Percentiles rank a stretch among this genome's conserved stretches.
phyloP scores from a whole-genome alignment of 2,113 vertebrate genomes.

The Erythrocercus mccallii region DNA sequence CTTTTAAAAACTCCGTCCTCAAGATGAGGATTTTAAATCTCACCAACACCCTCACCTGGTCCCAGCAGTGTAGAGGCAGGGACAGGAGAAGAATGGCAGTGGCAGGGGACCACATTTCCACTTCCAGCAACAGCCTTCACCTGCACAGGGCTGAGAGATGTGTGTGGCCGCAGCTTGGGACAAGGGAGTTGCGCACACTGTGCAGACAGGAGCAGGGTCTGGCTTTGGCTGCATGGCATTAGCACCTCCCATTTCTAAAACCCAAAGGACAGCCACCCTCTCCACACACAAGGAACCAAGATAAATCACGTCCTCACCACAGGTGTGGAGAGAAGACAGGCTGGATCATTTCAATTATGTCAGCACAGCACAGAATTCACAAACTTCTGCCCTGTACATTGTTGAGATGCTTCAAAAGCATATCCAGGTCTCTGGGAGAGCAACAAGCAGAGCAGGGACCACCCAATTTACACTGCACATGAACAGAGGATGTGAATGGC shows the following conservation, averaged over 20 bases:
- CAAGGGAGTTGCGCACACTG: background rate
- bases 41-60: background rate
- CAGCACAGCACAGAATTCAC: background rate
- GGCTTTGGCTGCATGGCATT: background rate
- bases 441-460: background rate
- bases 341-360: background rate
- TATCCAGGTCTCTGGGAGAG: background rate
- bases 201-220: background rate
- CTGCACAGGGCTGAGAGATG: rapidly evolving
- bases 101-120: rapidly evolving
- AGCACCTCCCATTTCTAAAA: background rate
- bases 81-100: background rate
- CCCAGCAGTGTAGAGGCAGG: rapidly evolving
- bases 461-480: background rate
- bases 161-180: rapidly evolving
- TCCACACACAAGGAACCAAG: rapidly evolving
- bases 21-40: background rate
- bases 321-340: background rate
- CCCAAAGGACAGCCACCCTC: background rate
- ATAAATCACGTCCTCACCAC: background rate
- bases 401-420: background rate
- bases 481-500: background rate
- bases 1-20: background rate
- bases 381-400: background rate
- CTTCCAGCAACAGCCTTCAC: background rate